Conservation (phyloP, 2,888 invertebrate genomes). For the Catonia carolina region DNA sequence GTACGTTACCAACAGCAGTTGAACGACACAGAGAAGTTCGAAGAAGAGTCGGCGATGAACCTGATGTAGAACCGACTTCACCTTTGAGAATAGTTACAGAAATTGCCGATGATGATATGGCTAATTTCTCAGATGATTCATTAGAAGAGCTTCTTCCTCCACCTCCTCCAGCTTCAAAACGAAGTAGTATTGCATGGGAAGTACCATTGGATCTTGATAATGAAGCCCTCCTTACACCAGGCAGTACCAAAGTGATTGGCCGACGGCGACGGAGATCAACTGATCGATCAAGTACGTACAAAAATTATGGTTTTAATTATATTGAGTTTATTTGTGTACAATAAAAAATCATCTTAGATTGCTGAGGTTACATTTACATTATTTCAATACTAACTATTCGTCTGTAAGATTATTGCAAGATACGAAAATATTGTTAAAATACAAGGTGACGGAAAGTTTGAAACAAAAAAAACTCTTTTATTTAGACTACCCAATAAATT, state of each 20-base stretch:
- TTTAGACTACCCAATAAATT: too few relatives aligned
- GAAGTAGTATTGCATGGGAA: slow-evolving; percentile 82
- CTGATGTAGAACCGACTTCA: slow-evolving; percentile 35
- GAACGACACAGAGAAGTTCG: slow-evolving; percentile 76
- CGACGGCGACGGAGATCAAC: slow-evolving; percentile 45
- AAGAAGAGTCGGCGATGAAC: slow-evolving; percentile 46
- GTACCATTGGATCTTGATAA: slow-evolving; percentile 64
- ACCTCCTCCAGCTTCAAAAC: slow-evolving; percentile 53
- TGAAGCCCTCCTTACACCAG: slow-evolving; percentile 60
- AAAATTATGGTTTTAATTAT: too few relatives aligned
- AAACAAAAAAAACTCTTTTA: too few relatives aligned
- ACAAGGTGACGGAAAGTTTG: too few relatives aligned
- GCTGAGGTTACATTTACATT: too few relatives aligned
- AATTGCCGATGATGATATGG: slow-evolving; percentile 38
- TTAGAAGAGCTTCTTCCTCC: slow-evolving; percentile 68
- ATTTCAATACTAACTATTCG: background rate
- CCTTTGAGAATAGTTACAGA: slow-evolving; percentile 28
- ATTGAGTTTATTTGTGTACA: too few relatives aligned
- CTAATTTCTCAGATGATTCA: slow-evolving; percentile 73
- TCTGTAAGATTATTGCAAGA: too few relatives aligned
- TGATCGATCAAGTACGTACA: slow-evolving; percentile 45
- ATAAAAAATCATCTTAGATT: too few relatives aligned
- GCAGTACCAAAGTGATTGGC: slow-evolving; percentile 57
- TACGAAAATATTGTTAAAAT: too few relatives aligned
- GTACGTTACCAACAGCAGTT: slow-evolving; percentile 62